Base-by-base conservation (phyloP, 2,888 invertebrate genomes). In the Lacanobia wlatinum region DNA sequence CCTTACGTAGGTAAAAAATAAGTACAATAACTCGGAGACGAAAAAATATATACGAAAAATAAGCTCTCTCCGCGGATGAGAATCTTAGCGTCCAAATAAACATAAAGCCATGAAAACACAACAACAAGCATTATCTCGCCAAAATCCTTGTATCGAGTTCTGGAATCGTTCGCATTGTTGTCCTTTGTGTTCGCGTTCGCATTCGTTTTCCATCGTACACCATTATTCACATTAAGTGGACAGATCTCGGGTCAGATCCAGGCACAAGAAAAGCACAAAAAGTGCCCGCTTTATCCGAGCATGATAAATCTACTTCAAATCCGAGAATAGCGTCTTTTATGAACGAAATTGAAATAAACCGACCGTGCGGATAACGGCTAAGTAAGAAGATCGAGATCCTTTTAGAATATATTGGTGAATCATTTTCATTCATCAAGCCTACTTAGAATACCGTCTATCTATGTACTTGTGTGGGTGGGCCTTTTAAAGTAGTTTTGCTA, bases 241-340 rank as follows among this genome's bases (percentile, higher is more conserved):
- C 96, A 96, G 96, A 96, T 96, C 96, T 94, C 95, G 96, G 96
- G 96, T 96, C 96, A 96, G 96, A 95, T 94, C 95, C 96, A 96
- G 96, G 96, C 96, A 95, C 89, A 95, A 95, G 96, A 95, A 95
- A 96, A 96, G 96, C 95, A 96, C 96, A 96, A 96, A 96, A 96
- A 96, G 96, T 96, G 95, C 96, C 94, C 96, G 95, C 95, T 96
- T 96, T 96, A 96, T 96, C 96, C 96, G 94, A 96, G 94, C 96
- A 96, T 96, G 96, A 96, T 96, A 96, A 96, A 96, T 96, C 96
- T 96, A 96, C 96, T 96, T 96, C 96, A 96, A 96, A 96, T 96
- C 96, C 96, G 95, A 96, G 96, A 96, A 96, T 96, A 95, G 94
- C 96, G 94, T 96, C 96, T 96, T 95, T 96, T 96, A 96, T 96